Conservation (phyloP, 2,888 invertebrate species). For the Drosophila demipolita region DNA sequence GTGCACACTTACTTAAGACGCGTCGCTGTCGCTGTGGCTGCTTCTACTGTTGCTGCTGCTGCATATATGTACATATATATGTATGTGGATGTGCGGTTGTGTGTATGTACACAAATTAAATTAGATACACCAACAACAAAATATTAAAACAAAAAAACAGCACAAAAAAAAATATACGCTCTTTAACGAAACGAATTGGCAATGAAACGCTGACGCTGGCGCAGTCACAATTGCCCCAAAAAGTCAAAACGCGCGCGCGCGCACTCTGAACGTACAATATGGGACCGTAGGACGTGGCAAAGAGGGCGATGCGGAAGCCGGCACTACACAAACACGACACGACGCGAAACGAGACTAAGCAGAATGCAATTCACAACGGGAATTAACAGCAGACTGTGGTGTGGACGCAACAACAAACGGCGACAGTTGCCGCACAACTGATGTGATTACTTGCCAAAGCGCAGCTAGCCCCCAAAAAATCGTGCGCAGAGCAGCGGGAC, state of each 20-base stretch:
- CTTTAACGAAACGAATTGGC: constrained; percentile 39
- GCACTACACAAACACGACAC: constrained; percentile 21
- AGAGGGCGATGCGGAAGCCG: constrained; percentile 9
- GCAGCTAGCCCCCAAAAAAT: constrained; percentile 24
- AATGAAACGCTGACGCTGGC: constrained; percentile 44
- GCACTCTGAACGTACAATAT: constrained; percentile 11
- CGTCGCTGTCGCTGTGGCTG: constrained; percentile 4
- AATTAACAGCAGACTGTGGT: constrained; percentile 37
- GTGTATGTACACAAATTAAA: constrained; percentile 27
- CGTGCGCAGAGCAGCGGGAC: constrained; percentile 9
- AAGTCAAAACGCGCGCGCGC: constrained; percentile 61
- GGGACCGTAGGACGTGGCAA: constrained; percentile 1
- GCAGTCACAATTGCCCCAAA: constrained; percentile 41
- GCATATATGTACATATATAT: constrained; percentile 12
- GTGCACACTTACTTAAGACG: constrained; percentile 43
- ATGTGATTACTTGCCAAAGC: constrained; percentile 50
- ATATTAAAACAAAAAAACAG: constrained; percentile 13
- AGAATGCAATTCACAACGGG: constrained; percentile 18
- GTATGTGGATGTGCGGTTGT: background rate
- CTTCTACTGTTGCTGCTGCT: constrained; percentile 1
- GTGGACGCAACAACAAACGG: constrained; percentile 56
- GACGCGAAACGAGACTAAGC: constrained; percentile 15
- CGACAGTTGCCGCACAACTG: constrained; percentile 76
- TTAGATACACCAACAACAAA: constrained; percentile 26
- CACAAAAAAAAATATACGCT: constrained; percentile 40